Evolutionary conservation across 2,113 vertebrate genomes (phyloP), one percentile per base, ranked within the genome.

Genomic region (Ceyx margarethae): DNA sequence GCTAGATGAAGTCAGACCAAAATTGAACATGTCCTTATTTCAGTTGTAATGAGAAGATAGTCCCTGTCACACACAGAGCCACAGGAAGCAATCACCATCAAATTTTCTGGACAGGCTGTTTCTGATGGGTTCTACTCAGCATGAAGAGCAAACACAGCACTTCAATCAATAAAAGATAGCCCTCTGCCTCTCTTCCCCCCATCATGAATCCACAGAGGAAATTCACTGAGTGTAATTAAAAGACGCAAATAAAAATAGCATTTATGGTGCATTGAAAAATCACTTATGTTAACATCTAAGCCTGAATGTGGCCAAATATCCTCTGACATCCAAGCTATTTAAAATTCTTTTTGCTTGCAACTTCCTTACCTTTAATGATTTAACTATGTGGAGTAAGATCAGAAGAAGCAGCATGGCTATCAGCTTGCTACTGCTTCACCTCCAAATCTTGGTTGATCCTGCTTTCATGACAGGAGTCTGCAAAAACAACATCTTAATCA

Each of bases 221-320:
- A 56, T 83, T 90, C 57, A 85, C 10, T 67, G 72, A 50, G 4
- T 66, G 51, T 74, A 90, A 93, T 83, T 88, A 88, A 90, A 93
- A 88, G 5, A 86, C 51, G 17, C 29, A 88, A 91, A 90, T 91
- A 75, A 91, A 91, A 90, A 80, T 74, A 86, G 8, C 19, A 23
- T 80, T 83, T 67, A 88, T 56, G n/a, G 37, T 86, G 91, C 89
- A 88, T 90, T 91, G 90, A 94, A 95, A 91, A 91, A 90, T 88
- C 86, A 86, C 51, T 96, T 82, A 80, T 29, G 35, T 69, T 82
- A 76, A 76, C 54, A 81, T 80, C 68, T 74, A 69, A 83, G 58
- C 33, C 57, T 78, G 50, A 95, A 85, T 29, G 13, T 28, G 33
- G 43, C 68, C 58, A 91, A 78, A 86, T 82, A 94, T 43, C 45